phyloP scores from a whole-genome alignment of 2,888 invertebrate species.

The Nesidiocoris tenuis region DNA sequence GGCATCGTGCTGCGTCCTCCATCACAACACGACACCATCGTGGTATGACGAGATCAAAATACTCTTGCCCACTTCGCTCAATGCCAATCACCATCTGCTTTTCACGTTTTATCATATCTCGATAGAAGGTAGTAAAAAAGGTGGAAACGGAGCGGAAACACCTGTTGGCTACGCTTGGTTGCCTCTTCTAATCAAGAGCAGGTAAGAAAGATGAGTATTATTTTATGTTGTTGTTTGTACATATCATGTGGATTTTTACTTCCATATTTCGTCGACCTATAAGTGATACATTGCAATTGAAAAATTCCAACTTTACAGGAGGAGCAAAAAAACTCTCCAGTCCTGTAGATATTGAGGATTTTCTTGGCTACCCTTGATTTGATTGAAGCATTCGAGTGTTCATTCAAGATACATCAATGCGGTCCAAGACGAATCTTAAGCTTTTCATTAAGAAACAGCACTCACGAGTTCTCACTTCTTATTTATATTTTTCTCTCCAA shows the following conservation, averaged over 20 bases:
- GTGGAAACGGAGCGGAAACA: constrained; percentile 74
- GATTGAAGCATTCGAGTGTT: too few species aligned
- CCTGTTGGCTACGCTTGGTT: constrained; percentile 94
- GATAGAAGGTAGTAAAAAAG: constrained; percentile 79
- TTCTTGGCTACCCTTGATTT: too few species aligned
- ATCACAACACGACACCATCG: constrained; percentile 84
- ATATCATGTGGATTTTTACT: background rate
- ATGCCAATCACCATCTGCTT: constrained; percentile 83
- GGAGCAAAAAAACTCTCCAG: too few species aligned
- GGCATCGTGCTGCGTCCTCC: constrained; percentile 75
- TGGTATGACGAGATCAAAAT: constrained; percentile 96
- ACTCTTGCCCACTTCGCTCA: constrained; percentile 80
- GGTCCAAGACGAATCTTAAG: too few species aligned
- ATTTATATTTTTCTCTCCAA: too few species aligned
- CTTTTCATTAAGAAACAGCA: too few species aligned
- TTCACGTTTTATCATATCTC: constrained; percentile 96
- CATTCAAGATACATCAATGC: too few species aligned
- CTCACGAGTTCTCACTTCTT: too few species aligned
- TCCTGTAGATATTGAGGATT: too few species aligned
- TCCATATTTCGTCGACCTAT: too few species aligned
- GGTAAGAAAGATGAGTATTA: constrained; percentile 57
- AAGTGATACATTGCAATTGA: too few species aligned
- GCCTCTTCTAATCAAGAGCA: constrained; percentile 78
- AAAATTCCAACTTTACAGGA: too few species aligned
- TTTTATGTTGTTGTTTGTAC: background rate